Evolutionary conservation across 2,888 invertebrate species (phyloP).

Genomic region (Ptychoptera albimana): DNA sequence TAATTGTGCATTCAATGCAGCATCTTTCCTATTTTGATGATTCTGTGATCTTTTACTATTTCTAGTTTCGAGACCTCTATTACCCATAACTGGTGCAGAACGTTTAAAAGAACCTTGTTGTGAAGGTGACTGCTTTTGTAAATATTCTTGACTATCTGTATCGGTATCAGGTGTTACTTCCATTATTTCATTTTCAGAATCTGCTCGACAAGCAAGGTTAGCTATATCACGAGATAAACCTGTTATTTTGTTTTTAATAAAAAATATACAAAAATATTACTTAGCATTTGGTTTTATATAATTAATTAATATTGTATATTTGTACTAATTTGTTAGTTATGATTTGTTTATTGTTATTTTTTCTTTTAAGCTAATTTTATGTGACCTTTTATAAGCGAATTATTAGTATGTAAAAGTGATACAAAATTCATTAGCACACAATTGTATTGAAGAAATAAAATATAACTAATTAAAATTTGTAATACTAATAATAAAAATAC

Average conservation of each 20-base stretch:
- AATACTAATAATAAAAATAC: no score
- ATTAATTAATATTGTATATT: no score
- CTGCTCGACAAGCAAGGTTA: slow-evolving; percentile 31
- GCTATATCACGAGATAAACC: slow-evolving; percentile 29
- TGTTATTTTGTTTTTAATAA: slow-evolving; percentile 19
- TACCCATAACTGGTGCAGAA: slow-evolving; percentile 40
- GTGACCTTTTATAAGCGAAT: no score
- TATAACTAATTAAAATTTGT: no score
- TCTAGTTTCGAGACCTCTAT: slow-evolving; percentile 40
- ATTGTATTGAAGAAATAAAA: no score
- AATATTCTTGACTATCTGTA: slow-evolving; percentile 33
- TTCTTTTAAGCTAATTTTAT: no score
- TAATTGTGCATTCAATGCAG: slow-evolving; percentile 35
- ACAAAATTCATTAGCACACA: no score
- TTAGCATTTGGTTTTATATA: no score
- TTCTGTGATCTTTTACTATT: slow-evolving; percentile 39
- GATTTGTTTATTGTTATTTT: no score
- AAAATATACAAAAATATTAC: slow-evolving; percentile 4
- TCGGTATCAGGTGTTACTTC: slow-evolving; percentile 61
- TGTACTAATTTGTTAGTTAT: no score
- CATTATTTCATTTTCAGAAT: slow-evolving; percentile 53
- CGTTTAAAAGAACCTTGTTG: slow-evolving; percentile 39
- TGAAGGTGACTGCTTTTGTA: slow-evolving; percentile 33
- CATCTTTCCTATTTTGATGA: slow-evolving; percentile 31
- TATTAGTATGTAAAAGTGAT: no score